These are phyloP conservation scores for Vireo griseus DNA, from an alignment of 2,797 vertebrate genomes.

Conservation along the genomic window DNA sequence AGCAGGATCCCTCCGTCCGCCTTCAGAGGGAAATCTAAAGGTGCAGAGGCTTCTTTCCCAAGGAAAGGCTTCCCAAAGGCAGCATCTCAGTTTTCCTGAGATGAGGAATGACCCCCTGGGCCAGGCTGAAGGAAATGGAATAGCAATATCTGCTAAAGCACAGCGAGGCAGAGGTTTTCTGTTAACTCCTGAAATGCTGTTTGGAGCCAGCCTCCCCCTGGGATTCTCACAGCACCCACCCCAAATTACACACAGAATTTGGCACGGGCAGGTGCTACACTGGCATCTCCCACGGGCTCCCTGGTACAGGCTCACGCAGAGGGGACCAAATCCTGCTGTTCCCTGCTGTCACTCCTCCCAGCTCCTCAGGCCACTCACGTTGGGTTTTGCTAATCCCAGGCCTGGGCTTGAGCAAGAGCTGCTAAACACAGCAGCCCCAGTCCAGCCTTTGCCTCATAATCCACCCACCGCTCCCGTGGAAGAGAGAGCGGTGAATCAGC, in stretches of 20 bases:
- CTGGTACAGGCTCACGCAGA: accelerated
- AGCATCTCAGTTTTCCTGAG: neutral
- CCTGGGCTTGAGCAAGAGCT: neutral
- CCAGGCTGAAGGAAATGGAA: neutral
- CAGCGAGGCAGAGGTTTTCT: neutral
- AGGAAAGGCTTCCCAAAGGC: neutral
- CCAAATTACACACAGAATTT: neutral
- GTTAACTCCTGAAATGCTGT: neutral
- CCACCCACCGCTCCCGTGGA: neutral
- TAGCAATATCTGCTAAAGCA: neutral
- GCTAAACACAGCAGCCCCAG: neutral
- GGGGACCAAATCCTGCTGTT: neutral
- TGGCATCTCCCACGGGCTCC: neutral
- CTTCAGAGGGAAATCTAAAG: neutral
- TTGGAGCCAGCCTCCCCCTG: neutral
- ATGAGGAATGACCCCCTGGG: neutral
- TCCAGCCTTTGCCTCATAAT: accelerated
- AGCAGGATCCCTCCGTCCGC: neutral
- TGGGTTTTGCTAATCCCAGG: neutral
- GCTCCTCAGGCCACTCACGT: neutral
- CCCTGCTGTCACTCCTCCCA: neutral
- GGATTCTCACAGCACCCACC: neutral
- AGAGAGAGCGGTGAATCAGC: neutral
- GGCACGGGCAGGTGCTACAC: accelerated
- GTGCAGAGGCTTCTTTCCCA: neutral